These are phyloP conservation scores for Myotis planiceps DNA, from an alignment of 2,797 vertebrate species.

Conservation along the genomic window DNA sequence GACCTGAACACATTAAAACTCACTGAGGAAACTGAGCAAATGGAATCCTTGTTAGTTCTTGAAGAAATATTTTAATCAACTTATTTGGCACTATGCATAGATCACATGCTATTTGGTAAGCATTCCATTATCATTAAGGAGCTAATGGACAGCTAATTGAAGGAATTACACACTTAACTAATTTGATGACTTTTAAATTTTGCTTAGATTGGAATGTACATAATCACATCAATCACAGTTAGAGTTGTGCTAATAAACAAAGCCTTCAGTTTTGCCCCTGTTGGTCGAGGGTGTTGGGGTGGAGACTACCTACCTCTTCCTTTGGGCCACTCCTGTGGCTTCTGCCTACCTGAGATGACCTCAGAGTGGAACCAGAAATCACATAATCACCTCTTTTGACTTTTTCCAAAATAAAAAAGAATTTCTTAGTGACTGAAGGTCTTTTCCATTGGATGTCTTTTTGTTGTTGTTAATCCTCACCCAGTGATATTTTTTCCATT, in stretches of 20 bases:
- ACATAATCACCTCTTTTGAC: neutral
- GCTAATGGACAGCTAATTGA: conserved; percentile 81
- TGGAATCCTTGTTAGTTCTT: conserved; percentile 58
- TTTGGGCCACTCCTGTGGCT: neutral
- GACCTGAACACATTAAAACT: neutral
- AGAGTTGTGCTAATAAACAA: conserved; percentile 69
- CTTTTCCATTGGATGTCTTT: neutral
- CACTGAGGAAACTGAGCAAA: conserved; percentile 36
- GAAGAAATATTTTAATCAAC: conserved; percentile 64
- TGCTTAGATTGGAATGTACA: conserved; percentile 78
- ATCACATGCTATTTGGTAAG: conserved; percentile 81
- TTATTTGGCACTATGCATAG: conserved; percentile 63
- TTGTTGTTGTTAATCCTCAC: too few relatives aligned
- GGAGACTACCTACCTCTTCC: neutral
- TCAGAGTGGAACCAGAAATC: neutral
- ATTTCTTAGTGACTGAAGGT: neutral
- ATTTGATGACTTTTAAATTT: conserved; percentile 75
- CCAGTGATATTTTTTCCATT: too few relatives aligned
- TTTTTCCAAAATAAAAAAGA: neutral
- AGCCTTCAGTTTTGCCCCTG: conserved; percentile 67
- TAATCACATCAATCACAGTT: conserved; percentile 78
- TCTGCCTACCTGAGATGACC: neutral
- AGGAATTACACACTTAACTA: conserved; percentile 77
- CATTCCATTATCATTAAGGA: conserved; percentile 80
- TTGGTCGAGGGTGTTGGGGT: conserved; percentile 39